A percentile compares a stretch with the other conserved stretches of the same genome.
These are phyloP conservation scores for Tachina fera DNA, from an alignment of 2,888 invertebrate species.

Conservation along the genomic window DNA sequence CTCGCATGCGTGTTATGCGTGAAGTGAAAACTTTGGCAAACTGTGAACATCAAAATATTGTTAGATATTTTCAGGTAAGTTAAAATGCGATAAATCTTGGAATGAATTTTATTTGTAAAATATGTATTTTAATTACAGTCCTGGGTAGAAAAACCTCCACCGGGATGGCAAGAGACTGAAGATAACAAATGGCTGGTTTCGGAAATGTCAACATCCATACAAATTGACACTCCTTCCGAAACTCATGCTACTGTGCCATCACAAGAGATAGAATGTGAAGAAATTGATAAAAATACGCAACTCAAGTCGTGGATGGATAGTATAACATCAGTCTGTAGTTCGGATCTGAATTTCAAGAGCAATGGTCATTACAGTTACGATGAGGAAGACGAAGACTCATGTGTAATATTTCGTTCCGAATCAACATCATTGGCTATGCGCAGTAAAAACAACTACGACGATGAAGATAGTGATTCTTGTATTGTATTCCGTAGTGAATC, in stretches of 20 bases:
- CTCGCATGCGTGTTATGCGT: conserved; percentile 93
- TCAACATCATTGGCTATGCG: conserved; percentile 78
- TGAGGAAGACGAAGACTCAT: conserved; percentile 80
- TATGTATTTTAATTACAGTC: conserved; percentile 84
- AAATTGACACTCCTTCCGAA: conserved; percentile 80
- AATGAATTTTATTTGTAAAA: neutral
- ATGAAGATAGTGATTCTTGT: conserved; percentile 80
- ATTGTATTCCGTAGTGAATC: conserved; percentile 81
- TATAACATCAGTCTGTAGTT: conserved; percentile 76
- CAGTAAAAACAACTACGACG: conserved; percentile 64
- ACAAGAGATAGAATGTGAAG: conserved; percentile 50
- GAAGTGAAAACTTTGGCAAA: conserved; percentile 98
- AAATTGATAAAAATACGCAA: conserved; percentile 75
- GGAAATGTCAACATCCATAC: conserved; percentile 81
- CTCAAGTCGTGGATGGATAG: conserved; percentile 79
- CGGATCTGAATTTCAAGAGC: conserved; percentile 69
- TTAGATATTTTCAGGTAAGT: conserved; percentile 87
- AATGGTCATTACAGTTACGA: conserved; percentile 70
- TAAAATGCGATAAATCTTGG: neutral
- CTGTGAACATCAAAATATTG: conserved; percentile 97
- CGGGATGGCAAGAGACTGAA: conserved; percentile 92
- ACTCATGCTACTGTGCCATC: conserved; percentile 73
- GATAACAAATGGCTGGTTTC: conserved; percentile 85
- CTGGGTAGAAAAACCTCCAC: conserved; percentile 97
- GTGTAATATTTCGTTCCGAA: conserved; percentile 80